phyloP scores from a whole-genome alignment of 1,140 invertebrate genomes.

The Drosophila athabasca region DNA sequence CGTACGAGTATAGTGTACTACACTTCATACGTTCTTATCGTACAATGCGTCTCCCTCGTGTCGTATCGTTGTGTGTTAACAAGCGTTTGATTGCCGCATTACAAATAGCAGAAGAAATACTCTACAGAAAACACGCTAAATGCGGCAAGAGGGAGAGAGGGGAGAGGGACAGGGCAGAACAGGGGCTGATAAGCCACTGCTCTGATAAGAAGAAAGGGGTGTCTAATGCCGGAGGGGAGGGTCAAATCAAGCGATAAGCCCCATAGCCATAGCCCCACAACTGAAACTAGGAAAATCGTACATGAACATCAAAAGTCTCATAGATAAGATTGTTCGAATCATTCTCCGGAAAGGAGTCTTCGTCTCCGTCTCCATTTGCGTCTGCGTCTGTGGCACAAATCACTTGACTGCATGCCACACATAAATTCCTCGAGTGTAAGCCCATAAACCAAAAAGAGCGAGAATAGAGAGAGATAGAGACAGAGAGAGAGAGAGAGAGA shows the following conservation, averaged over 20 bases:
- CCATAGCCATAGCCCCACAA: too few relatives aligned
- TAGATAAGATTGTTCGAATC: slow-evolving; percentile 53
- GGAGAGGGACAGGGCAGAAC: slow-evolving; percentile 16
- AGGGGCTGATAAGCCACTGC: slow-evolving; percentile 40
- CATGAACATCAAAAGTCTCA: slow-evolving; percentile 38
- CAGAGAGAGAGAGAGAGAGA: slow-evolving; percentile 2
- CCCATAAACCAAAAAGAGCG: too few relatives aligned
- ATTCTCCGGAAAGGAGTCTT: slow-evolving; percentile 14
- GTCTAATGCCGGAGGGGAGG: slow-evolving; percentile 10
- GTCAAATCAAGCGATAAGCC: slow-evolving; percentile 34
- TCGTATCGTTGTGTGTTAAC: slow-evolving; percentile 66
- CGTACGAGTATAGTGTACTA: slow-evolving; percentile 38
- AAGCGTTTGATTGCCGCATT: slow-evolving; percentile 78
- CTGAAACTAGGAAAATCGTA: slow-evolving; percentile 52
- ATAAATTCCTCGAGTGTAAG: slow-evolving; percentile 40
- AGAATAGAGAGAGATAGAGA: slow-evolving; percentile 1
- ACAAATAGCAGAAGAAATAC: slow-evolving; percentile 36
- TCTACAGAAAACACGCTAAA: slow-evolving; percentile 45
- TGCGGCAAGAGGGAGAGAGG: slow-evolving; percentile 33
- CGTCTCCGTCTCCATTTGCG: neutral
- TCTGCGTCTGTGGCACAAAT: slow-evolving; percentile 22
- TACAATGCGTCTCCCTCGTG: neutral
- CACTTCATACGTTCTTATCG: slow-evolving; percentile 42
- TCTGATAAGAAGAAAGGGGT: slow-evolving; percentile 44
- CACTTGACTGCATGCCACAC: slow-evolving; percentile 14